Evolutionary conservation across 2,113 vertebrate species (phyloP).

Genomic region (Todiramphus chloris): DNA sequence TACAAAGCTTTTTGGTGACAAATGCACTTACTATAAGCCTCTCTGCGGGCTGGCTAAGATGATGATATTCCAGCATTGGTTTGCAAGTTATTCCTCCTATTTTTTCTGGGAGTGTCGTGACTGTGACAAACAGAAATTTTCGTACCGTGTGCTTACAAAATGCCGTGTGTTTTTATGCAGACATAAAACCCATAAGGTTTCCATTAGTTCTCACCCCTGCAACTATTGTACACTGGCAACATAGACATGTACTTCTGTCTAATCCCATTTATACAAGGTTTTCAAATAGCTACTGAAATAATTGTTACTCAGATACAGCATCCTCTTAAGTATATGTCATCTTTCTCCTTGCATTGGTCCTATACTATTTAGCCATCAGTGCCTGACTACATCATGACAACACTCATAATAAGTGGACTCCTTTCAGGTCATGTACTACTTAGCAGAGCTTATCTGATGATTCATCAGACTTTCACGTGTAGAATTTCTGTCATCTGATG

Average conservation of each 20-base stretch:
- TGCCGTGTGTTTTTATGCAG: not conserved
- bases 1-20: not conserved
- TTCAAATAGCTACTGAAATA: not conserved
- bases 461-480: not conserved
- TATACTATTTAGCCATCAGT: not conserved
- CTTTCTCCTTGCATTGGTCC: not conserved
- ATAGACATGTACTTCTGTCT: not conserved
- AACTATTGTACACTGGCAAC: not conserved
- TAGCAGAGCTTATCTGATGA: not conserved
- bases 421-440: not conserved
- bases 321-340: not conserved
- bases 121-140: not conserved
- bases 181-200: not conserved
- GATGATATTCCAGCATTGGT: not conserved
- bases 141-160: not conserved
- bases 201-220: not conserved
- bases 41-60: not conserved
- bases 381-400: not conserved
- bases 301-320: not conserved
- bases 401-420: not conserved
- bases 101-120: not conserved
- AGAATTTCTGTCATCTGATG: constrained; percentile 1
- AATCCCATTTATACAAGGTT: not conserved
- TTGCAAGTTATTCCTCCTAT: not conserved
- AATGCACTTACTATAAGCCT: not conserved